Evolutionary conservation across 2,797 vertebrate genomes (phyloP).

Genomic region (Dromococcyx pavoninus): DNA sequence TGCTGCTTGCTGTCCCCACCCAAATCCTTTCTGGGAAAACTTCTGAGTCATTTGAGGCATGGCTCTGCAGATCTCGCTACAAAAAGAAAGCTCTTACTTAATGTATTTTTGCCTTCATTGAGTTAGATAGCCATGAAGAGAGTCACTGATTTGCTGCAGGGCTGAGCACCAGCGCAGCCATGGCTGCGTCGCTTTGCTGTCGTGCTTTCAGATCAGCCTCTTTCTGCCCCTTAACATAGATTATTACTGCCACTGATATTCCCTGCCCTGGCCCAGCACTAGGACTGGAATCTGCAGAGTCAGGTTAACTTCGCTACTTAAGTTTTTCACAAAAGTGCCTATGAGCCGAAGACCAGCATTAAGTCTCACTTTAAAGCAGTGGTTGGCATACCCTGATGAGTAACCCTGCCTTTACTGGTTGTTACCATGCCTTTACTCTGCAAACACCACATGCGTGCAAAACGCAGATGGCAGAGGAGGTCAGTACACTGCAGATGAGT

Average conservation of each 20-base stretch:
- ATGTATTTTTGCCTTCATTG: not conserved
- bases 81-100: not conserved
- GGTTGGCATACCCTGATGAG: not conserved
- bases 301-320: not conserved
- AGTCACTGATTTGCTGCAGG: accelerated
- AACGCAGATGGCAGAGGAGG: not conserved
- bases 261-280: not conserved
- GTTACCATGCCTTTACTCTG: not conserved
- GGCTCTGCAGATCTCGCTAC: not conserved
- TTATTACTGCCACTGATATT: accelerated
- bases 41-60: accelerated
- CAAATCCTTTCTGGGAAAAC: not conserved
- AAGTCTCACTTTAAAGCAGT: not conserved
- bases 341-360: not conserved
- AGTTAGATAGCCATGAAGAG: accelerated
- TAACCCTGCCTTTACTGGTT: not conserved
- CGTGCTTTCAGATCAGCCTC: not conserved
- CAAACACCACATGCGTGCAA: not conserved
- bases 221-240: not conserved
- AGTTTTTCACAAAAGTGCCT: not conserved
- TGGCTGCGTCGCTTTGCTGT: accelerated
- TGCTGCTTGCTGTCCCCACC: not conserved
- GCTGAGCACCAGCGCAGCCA: too few relatives aligned
- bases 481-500: not conserved
- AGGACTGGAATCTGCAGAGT: not conserved